phyloP scores from a whole-genome alignment of 2,797 vertebrate species.

The Crax fasciolata region DNA sequence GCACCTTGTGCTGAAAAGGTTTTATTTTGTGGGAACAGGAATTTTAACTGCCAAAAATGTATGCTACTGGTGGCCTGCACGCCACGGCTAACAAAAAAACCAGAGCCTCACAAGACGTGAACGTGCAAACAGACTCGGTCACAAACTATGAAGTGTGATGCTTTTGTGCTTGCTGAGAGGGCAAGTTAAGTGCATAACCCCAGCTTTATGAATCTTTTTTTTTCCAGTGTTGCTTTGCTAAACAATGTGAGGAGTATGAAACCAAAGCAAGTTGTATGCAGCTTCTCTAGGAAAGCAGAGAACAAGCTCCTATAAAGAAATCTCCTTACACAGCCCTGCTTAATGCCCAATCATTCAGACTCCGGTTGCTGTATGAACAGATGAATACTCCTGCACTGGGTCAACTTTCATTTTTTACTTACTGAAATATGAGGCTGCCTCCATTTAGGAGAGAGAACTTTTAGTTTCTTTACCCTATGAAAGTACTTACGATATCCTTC shows the following conservation, averaged over 20 bases:
- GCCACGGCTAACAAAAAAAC: not conserved
- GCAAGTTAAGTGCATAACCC: not conserved
- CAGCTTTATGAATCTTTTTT: not conserved
- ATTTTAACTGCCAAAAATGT: not conserved
- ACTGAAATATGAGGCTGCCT: slow-evolving; percentile 49
- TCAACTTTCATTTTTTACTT: not conserved
- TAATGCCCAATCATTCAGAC: not conserved
- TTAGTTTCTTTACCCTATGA: not conserved
- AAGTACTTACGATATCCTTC: slow-evolving; percentile 96
- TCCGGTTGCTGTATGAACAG: not conserved
- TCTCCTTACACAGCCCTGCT: not conserved
- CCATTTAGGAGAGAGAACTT: not conserved
- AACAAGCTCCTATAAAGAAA: not conserved
- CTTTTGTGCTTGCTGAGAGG: not conserved
- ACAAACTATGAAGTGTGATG: not conserved
- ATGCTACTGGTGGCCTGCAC: not conserved
- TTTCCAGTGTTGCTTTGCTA: not conserved
- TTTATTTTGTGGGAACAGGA: not conserved
- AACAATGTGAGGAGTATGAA: not conserved
- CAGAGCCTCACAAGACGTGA: not conserved
- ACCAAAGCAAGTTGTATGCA: not conserved
- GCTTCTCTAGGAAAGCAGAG: not conserved
- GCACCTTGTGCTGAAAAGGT: not conserved
- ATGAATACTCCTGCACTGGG: not conserved
- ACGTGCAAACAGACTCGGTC: not conserved